phyloP scores from a whole-genome alignment of 2,888 invertebrate genomes.

The Pseudanteris insignis region DNA sequence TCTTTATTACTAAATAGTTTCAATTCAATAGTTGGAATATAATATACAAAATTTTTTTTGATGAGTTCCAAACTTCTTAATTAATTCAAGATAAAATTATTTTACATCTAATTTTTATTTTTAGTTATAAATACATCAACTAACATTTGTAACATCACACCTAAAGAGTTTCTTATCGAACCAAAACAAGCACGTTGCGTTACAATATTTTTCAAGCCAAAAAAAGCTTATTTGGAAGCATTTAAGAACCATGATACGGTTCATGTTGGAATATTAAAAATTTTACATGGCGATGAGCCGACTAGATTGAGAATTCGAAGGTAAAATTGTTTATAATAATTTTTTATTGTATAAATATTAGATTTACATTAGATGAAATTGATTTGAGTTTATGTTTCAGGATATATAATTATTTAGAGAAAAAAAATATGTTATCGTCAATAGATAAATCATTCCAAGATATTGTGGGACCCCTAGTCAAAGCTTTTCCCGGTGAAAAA shows the following conservation, averaged over 20 bases:
- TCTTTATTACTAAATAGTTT: no score
- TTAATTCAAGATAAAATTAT: no score
- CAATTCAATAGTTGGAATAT: no score
- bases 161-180: constrained; percentile 65
- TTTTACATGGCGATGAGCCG: constrained; percentile 69
- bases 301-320: constrained; percentile 65
- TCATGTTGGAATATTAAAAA: constrained; percentile 67
- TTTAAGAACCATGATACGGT: constrained; percentile 60
- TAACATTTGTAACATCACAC: constrained; percentile 63
- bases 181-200: constrained; percentile 64
- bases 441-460: constrained; percentile 55
- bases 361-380: not conserved
- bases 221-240: constrained; percentile 66
- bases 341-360: not conserved
- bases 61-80: no score
- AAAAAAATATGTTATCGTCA: constrained; percentile 51
- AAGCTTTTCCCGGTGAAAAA: constrained; percentile 57
- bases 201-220: constrained; percentile 66
- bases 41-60: no score
- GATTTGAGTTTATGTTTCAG: no score
- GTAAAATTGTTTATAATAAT: constrained; percentile 38
- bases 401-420: constrained; percentile 59
- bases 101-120: no score
- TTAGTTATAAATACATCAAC: constrained; percentile 57
- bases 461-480: constrained; percentile 56